phyloP scores from a whole-genome alignment of 1,140 invertebrate species.

The Drosophila parvula region DNA sequence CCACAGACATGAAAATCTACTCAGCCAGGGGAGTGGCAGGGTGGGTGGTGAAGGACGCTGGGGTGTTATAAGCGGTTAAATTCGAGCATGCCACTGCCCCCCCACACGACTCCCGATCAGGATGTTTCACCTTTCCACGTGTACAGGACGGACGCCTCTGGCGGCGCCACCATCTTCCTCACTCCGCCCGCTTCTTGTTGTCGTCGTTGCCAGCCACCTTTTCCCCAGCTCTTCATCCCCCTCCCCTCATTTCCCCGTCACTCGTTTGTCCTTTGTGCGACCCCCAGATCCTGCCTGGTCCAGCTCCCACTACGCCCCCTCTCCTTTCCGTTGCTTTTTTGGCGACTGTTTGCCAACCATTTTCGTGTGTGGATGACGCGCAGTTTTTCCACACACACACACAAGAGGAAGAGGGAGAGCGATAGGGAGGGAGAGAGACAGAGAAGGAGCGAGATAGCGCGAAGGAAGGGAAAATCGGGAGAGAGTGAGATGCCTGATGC shows the following conservation, averaged over 20 bases:
- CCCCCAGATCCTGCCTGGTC: conserved; percentile 55
- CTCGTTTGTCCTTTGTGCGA: conserved; percentile 75
- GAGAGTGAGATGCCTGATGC: conserved; percentile 29
- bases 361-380: conserved; percentile 51
- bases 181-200: conserved; percentile 2
- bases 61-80: conserved; percentile 78
- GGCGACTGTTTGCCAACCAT: conserved; percentile 45
- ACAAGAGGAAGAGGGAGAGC: neutral
- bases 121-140: conserved; percentile 48
- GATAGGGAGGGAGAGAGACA: conserved; percentile 1
- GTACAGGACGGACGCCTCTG: conserved; percentile 40
- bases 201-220: conserved; percentile 14
- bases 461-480: neutral
- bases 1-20: conserved; percentile 71
- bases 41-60: conserved; percentile 31
- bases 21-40: conserved; percentile 45
- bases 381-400: conserved; percentile 34
- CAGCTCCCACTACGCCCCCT: conserved; percentile 7
- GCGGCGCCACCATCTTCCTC: neutral
- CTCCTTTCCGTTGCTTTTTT: conserved; percentile 17
- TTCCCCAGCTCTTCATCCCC: neutral
- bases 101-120: neutral
- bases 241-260: conserved; percentile 7
- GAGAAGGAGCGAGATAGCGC: neutral
- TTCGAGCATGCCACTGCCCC: conserved; percentile 46